A percentile compares a stretch with the other conserved stretches of the same genome.
phyloP scores from a whole-genome alignment of 2,888 invertebrate species.

The Hirtodrosophila trivittata region DNA sequence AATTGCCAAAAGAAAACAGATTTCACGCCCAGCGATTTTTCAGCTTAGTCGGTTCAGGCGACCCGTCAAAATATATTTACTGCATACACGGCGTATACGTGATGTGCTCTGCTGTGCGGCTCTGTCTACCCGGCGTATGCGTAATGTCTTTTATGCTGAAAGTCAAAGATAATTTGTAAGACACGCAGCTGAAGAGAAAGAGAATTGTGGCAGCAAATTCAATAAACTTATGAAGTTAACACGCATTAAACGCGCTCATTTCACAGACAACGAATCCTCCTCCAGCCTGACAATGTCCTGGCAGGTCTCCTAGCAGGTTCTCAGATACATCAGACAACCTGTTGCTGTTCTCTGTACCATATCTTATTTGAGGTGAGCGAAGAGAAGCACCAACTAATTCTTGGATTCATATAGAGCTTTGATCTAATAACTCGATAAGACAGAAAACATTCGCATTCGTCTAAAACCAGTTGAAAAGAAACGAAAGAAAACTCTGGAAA shows the following conservation, averaged over 20 bases:
- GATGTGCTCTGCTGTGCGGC: constrained; percentile 35
- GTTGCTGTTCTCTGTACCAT: constrained; percentile 11
- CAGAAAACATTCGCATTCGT: too few species aligned
- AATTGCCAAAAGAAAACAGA: constrained; percentile 59
- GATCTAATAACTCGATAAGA: too few species aligned
- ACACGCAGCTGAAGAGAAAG: not conserved
- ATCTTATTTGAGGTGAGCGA: too few species aligned
- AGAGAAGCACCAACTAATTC: too few species aligned
- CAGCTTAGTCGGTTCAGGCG: not conserved
- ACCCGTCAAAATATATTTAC: constrained; percentile 4
- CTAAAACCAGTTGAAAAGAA: too few species aligned
- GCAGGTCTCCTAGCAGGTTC: constrained; percentile 9
- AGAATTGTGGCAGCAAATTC: constrained; percentile 51
- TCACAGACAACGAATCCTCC: constrained; percentile 27
- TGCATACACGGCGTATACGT: constrained; percentile 42
- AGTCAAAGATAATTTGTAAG: constrained; percentile 69
- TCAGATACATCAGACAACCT: constrained; percentile 17
- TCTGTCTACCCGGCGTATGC: constrained; percentile 54
- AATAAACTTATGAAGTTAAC: constrained; percentile 72
- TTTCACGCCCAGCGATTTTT: constrained; percentile 46
- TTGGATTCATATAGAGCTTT: too few species aligned
- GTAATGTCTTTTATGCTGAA: constrained; percentile 70
- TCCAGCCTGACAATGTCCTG: not conserved
- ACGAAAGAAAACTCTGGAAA: too few species aligned
- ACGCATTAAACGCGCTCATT: constrained; percentile 68